Conservation (phyloP, 2,797 vertebrate genomes). For the Alectoris magna region DNA sequence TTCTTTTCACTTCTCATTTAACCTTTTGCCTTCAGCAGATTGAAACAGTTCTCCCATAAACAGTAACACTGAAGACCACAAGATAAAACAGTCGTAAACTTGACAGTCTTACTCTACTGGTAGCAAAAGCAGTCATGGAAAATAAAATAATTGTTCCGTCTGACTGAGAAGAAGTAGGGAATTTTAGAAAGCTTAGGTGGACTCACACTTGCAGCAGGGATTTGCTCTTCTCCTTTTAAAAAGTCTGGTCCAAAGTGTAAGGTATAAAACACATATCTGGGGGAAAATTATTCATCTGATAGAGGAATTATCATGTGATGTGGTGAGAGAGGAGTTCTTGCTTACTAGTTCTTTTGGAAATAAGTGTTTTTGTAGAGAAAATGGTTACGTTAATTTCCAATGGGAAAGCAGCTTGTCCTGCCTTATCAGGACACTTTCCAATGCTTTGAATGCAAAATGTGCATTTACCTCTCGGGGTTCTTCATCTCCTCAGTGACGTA, state of each 20-base stretch:
- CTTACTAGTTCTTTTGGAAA: neutral
- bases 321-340: neutral
- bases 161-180: neutral
- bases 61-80: neutral
- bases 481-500: conserved; percentile 91
- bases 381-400: neutral
- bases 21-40: neutral
- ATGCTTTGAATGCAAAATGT: neutral
- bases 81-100: neutral
- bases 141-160: neutral
- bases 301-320: neutral
- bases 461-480: conserved; percentile 85
- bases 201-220: neutral
- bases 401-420: neutral
- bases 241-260: neutral
- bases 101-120: neutral
- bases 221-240: neutral
- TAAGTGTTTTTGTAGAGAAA: neutral
- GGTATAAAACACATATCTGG: neutral
- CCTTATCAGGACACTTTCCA: neutral
- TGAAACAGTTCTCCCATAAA: neutral
- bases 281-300: neutral
- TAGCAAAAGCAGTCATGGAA: neutral
- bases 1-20: neutral
- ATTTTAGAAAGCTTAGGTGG: neutral